Percentiles rank a stretch among this genome's conserved stretches.
phyloP scores from a whole-genome alignment of 2,888 invertebrate genomes.

The Drosophila demipolita region DNA sequence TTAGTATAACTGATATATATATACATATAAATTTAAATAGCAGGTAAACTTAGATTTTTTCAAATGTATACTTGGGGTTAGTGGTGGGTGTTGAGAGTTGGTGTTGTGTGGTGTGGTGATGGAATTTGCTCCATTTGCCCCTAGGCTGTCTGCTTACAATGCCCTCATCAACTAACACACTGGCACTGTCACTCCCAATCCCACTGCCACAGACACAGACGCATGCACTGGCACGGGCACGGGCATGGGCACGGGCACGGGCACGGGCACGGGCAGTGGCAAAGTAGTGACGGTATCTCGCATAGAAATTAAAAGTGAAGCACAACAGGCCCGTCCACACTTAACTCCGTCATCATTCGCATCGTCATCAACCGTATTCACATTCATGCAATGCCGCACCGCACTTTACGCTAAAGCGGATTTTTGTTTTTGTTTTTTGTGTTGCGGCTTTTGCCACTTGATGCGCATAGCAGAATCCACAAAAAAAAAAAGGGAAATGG shows the following conservation, averaged over 20 bases:
- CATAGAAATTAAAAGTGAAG: constrained; percentile 71
- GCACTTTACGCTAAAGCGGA: constrained; percentile 41
- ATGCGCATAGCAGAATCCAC: constrained; percentile 33
- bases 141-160: constrained; percentile 52
- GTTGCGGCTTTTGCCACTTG: constrained; percentile 30
- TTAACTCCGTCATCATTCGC: constrained; percentile 45
- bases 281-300: constrained; percentile 36
- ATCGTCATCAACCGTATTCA: not conserved
- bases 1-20: too few relatives aligned
- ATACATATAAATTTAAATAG: not conserved
- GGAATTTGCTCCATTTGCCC: constrained; percentile 18
- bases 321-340: constrained; percentile 41
- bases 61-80: not conserved
- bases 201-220: not conserved
- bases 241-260: too few relatives aligned
- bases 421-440: constrained; percentile 14
- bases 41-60: not conserved
- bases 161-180: constrained; percentile 67
- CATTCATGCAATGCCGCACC: constrained; percentile 27
- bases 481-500: not conserved
- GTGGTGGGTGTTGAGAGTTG: not conserved
- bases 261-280: too few relatives aligned
- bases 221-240: too few relatives aligned
- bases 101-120: constrained; percentile 4
- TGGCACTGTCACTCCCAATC: not conserved